Percentiles rank a stretch among this genome's conserved stretches.
Conservation (phyloP, 2,888 invertebrate genomes). For the Ophioninae sp. region DNA sequence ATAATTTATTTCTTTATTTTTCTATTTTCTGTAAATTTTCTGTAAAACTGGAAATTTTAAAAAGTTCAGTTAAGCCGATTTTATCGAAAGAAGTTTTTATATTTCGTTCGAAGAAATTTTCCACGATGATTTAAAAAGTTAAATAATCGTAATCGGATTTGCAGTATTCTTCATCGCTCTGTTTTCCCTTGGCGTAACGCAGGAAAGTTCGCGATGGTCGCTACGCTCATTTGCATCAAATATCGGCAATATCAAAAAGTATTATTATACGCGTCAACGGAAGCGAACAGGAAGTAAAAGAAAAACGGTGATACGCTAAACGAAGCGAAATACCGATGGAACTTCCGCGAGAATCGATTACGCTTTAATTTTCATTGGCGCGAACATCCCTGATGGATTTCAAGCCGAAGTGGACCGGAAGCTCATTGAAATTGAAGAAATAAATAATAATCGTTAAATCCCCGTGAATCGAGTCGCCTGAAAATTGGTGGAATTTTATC, state of each 20-base stretch:
- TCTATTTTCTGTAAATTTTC: too few species aligned
- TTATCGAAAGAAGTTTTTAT: background rate
- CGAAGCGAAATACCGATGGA: background rate
- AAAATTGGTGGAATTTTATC: background rate
- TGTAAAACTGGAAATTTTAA: background rate
- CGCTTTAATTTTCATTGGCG: background rate
- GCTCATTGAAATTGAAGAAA: background rate
- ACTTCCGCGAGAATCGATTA: slow-evolving; percentile 5
- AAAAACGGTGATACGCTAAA: background rate
- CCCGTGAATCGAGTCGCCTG: background rate
- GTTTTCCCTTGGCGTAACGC: background rate
- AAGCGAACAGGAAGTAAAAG: background rate
- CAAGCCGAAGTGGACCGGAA: background rate
- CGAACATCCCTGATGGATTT: background rate
- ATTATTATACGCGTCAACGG: too few species aligned
- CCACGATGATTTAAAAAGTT: background rate
- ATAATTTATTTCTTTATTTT: too few species aligned
- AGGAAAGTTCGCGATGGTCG: background rate
- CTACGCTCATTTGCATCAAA: background rate
- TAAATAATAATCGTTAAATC: background rate
- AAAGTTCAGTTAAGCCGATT: background rate
- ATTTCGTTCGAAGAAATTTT: background rate
- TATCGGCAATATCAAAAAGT: background rate
- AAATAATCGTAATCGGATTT: slow-evolving; percentile 13
- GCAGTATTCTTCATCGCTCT: background rate